phyloP scores from a whole-genome alignment of 2,797 vertebrate species.

The Alosa sapidissima region DNA sequence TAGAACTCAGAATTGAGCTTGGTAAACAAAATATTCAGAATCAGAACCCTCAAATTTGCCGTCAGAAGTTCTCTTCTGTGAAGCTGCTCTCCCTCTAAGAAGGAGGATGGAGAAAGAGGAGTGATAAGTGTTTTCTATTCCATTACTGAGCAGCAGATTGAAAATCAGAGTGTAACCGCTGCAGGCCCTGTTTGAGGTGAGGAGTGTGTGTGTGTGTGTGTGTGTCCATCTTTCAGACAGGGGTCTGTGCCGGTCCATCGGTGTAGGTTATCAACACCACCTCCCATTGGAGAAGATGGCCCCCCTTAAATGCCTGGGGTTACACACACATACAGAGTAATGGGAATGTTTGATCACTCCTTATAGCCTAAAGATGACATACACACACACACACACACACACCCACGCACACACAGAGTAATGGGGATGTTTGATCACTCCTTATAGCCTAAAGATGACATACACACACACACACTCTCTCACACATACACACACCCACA shows the following conservation, averaged over 20 bases:
- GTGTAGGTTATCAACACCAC: background rate
- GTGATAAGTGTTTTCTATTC: background rate
- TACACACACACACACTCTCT: too few relatives aligned
- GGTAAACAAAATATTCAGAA: too few relatives aligned
- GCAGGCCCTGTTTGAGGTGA: background rate
- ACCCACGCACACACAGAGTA: background rate
- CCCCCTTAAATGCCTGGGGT: background rate
- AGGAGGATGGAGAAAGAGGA: background rate
- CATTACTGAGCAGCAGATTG: slow-evolving; percentile 11
- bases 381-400: background rate
- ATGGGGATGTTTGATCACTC: too few relatives aligned
- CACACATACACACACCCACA: background rate
- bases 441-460: too few relatives aligned
- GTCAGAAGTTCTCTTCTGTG: too few relatives aligned
- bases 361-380: too few relatives aligned
- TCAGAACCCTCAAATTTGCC: too few relatives aligned
- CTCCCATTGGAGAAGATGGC: background rate
- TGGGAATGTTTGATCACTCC: too few relatives aligned
- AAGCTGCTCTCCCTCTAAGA: too few relatives aligned
- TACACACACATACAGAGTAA: background rate
- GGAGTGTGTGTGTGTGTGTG: background rate
- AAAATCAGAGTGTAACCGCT: background rate
- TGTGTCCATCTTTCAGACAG: background rate
- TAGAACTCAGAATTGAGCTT: too few relatives aligned
- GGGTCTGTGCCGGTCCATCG: background rate